Conservation (phyloP, 2,888 invertebrate genomes). For the Yponomeuta plumbellus region DNA sequence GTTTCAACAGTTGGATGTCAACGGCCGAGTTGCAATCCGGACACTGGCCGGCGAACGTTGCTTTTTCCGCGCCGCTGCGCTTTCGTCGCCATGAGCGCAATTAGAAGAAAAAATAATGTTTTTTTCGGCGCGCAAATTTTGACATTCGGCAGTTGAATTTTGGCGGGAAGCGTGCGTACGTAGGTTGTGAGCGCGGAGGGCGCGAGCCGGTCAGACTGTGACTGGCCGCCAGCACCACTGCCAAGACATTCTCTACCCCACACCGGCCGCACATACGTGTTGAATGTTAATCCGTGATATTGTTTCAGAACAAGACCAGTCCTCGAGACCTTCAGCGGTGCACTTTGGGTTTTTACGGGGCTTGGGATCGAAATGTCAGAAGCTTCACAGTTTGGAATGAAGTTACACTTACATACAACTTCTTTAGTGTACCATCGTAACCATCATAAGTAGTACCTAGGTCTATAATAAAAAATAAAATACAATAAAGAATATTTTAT, state of each 20-base stretch:
- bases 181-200: constrained; percentile 44
- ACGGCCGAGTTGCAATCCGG: constrained; percentile 64
- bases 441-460: no score
- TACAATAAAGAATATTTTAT: no score
- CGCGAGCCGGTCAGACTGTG: constrained; percentile 61
- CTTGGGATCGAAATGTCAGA: neutral
- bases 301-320: constrained; percentile 41
- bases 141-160: constrained; percentile 50
- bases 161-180: constrained; percentile 69
- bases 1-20: constrained; percentile 39
- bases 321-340: constrained; percentile 33
- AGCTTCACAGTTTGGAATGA: neutral
- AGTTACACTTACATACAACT: neutral
- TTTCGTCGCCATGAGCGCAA: constrained; percentile 42
- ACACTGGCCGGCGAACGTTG: constrained; percentile 53
- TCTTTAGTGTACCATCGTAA: neutral
- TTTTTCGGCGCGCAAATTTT: constrained; percentile 39
- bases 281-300: constrained; percentile 59
- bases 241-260: constrained; percentile 50
- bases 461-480: no score
- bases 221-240: constrained; percentile 41
- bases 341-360: constrained; percentile 2
- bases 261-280: constrained; percentile 49
- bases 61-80: constrained; percentile 59
- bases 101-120: constrained; percentile 38